Base-by-base conservation (phyloP, 2,888 invertebrate genomes). In the Amiota minor region DNA sequence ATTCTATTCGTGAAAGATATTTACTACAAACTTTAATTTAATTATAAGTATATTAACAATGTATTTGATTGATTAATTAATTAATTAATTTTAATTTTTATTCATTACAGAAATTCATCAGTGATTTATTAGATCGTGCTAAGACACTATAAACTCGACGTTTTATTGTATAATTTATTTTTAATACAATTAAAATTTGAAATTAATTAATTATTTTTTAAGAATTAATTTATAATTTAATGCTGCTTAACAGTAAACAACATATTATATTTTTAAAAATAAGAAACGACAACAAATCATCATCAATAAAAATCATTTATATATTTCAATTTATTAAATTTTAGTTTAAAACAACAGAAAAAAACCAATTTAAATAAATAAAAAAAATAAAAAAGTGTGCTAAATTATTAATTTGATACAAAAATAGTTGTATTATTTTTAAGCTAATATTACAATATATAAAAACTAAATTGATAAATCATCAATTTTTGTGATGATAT, bases 51-150 rank as follows among this genome's bases (percentile, higher is more conserved):
- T 55, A 2, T 6, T 35, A 35, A 35, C 35, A 35, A 6, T 23
- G 23, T 35, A 35, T 6, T 35, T 35, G 35, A 4, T 35, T 35
- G 6, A 68, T n/a, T 50, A 68, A 49, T 68, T 10, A 20, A 53
- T 59, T 14, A 14, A 35, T 20, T 61, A 61, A 18, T 8, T 10
- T 61, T 23, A 23, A 6, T 20, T 18, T 10, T 61, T 20, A 12
- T 9, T 65, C 83, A 85, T 93, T 93, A 75, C 92, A 96, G 96
- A 96, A 95, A 94, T 96, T 96, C 91, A 95, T 96, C 90, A 95
- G 95, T 89, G 96, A 96, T 91, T 92, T 96, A 89, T 91, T 96
- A 90, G 96, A 95, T 90, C 95, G 95, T 90, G 96, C 96, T 89
- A 96, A 96, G 91, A 96, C 96, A 89, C 93, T 96, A 85, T 89